Percentiles rank a stretch among this genome's conserved stretches.
phyloP scores from a whole-genome alignment of 2,113 vertebrate genomes.

The Callopanchax toddi region DNA sequence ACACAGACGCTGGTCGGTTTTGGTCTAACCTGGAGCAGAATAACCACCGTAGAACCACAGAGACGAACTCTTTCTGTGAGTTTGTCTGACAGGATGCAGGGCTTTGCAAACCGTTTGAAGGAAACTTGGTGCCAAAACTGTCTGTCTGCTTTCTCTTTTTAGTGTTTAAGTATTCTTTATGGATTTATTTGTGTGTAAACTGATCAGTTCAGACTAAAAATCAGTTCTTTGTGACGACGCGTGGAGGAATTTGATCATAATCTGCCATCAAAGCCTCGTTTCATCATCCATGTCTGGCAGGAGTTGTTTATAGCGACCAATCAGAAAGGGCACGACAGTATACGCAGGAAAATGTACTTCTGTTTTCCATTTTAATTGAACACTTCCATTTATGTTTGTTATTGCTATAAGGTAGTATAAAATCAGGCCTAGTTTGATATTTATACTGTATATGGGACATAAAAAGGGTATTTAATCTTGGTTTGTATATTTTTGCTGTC shows the following conservation, averaged over 20 bases:
- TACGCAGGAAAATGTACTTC: conserved; percentile 41
- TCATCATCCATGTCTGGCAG: conserved; percentile 41
- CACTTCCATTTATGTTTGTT: conserved; percentile 75
- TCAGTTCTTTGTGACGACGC: conserved; percentile 31
- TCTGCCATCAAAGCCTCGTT: conserved; percentile 42
- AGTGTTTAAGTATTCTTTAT: conserved; percentile 42
- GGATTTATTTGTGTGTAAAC: conserved; percentile 45
- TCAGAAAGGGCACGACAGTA: conserved; percentile 71
- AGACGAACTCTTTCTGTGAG: conserved; percentile 21
- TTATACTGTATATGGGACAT: conserved; percentile 86
- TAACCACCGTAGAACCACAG: conserved; percentile 20
- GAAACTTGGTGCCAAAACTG: conserved; percentile 74
- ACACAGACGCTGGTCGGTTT: conserved; percentile 7
- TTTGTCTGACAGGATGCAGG: conserved; percentile 18
- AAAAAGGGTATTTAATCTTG: conserved; percentile 84
- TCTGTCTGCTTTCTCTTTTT: conserved; percentile 38
- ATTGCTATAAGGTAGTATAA: conserved; percentile 59
- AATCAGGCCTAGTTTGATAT: conserved; percentile 84
- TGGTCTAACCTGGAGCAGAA: conserved; percentile 28
- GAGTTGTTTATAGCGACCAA: conserved; percentile 55
- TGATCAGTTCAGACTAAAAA: conserved; percentile 45
- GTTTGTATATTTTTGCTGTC: conserved; percentile 96
- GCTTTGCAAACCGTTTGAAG: conserved; percentile 33
- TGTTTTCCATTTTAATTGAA: conserved; percentile 72
- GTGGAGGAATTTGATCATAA: conserved; percentile 6